Percentiles rank a stretch among this genome's conserved stretches.
Evolutionary conservation across 2,888 invertebrate genomes (phyloP).

Genomic region (Drosophila neotestacea): DNA sequence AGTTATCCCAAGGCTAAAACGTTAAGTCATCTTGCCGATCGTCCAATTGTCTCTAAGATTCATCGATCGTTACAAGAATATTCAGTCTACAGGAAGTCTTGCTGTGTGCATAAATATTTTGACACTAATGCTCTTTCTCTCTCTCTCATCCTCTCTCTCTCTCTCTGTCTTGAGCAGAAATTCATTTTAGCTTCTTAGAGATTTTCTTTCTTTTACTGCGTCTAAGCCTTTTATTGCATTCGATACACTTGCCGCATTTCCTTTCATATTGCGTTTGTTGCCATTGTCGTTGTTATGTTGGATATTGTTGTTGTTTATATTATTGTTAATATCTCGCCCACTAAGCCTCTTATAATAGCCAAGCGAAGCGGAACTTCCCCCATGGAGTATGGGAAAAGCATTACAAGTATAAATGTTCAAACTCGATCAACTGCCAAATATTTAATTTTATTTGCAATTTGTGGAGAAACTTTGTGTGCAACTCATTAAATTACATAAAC

Average conservation of each 20-base stretch:
- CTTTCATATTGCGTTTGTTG: conserved; percentile 35
- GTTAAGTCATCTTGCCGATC: conserved; percentile 71
- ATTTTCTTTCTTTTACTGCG: conserved; percentile 53
- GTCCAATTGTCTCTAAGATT: conserved; percentile 30
- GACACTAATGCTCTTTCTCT: conserved; percentile 57
- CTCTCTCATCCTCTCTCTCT: neutral
- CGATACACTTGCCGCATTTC: conserved; percentile 65
- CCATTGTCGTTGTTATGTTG: conserved; percentile 1
- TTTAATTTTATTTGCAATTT: conserved; percentile 10
- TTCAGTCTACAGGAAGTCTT: conserved; percentile 69
- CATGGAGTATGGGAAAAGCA: conserved; percentile 18
- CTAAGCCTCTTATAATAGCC: conserved; percentile 61
- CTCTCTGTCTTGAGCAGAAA: neutral
- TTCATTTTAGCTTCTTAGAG: conserved; percentile 10
- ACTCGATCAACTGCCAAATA: conserved; percentile 30
- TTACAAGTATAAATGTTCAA: conserved; percentile 32
- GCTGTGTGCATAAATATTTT: conserved; percentile 77
- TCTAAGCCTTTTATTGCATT: conserved; percentile 71
- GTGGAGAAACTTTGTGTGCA: conserved; percentile 38
- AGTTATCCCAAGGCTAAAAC: conserved; percentile 65
- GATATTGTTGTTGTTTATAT: conserved; percentile 9
- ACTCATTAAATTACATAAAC: neutral
- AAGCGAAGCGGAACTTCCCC: conserved; percentile 38
- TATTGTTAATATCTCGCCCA: conserved; percentile 41
- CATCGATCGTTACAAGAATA: conserved; percentile 28